phyloP scores from a whole-genome alignment of 2,888 invertebrate genomes.

The Drosophila subsilvestris region DNA sequence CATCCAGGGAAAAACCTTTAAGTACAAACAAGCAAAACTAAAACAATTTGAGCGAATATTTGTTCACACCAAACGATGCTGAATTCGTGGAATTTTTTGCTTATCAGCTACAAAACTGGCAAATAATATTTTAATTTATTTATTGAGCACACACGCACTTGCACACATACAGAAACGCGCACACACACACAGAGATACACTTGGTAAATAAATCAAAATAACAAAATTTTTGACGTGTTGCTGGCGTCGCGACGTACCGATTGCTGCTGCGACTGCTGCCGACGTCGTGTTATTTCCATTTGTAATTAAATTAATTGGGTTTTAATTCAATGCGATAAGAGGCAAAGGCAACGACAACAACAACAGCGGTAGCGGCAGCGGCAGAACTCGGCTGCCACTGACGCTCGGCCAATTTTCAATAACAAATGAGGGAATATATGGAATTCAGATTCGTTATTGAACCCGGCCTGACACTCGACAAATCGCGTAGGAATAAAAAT shows the following conservation, averaged over 20 bases:
- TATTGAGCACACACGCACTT: constrained; percentile 57
- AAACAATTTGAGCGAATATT: constrained; percentile 5
- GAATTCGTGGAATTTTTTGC: constrained; percentile 24
- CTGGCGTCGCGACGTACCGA: constrained; percentile 27
- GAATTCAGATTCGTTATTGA: constrained; percentile 67
- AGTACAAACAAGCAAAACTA: neutral
- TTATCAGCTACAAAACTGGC: constrained; percentile 66
- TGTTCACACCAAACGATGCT: neutral
- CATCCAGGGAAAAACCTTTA: neutral
- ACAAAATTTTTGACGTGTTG: constrained; percentile 49
- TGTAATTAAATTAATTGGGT: constrained; percentile 84
- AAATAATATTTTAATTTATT: constrained; percentile 77
- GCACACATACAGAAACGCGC: constrained; percentile 38
- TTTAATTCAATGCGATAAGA: constrained; percentile 81
- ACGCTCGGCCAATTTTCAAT: constrained; percentile 61
- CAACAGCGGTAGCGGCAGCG: constrained; percentile 10
- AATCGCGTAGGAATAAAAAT: constrained; percentile 74
- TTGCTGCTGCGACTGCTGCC: constrained; percentile 19
- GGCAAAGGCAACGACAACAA: constrained; percentile 12
- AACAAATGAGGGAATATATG: constrained; percentile 41
- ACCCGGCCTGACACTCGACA: constrained; percentile 75
- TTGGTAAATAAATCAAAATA: constrained; percentile 66
- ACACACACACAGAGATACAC: constrained; percentile 27
- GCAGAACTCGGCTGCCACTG: constrained; percentile 30
- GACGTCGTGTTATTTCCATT: constrained; percentile 79